Evolutionary conservation across 2,797 vertebrate species (phyloP), one percentile per base, ranked within the genome.

Genomic region (Rhinoraja longicauda): DNA sequence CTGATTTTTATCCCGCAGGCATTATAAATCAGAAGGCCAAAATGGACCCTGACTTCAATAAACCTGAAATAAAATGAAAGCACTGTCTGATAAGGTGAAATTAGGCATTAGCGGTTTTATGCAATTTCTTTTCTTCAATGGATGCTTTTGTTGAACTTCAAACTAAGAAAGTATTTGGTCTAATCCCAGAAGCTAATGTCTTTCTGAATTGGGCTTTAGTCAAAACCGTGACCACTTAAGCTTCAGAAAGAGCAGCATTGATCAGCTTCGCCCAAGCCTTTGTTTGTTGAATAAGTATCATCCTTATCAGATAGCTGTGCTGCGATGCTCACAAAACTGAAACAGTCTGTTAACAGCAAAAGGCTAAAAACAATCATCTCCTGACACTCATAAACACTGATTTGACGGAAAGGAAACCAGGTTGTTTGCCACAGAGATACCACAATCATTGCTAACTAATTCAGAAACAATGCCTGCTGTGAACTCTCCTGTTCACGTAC

Each of bases 211-310:
- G 21, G 67, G 67, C 24, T 91, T 36, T 24, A 45, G 26, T 72
- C 88, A 73, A 91, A 72, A 45, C 88, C 45, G 64, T 73, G 64
- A 26, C 88, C 19, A 26, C 36, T 91, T 91, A 70, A 73, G 36
- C 82, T 86, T 57, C 57, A 86, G 29, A 62, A 17, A n/a, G 26
- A 32, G 13, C 59, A 62, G 57, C 15, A 15, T 29, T 7, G 29
- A 64, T 0, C 59, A 62, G 5, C 12, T 17, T 86, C 15, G 45
- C 32, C 32, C 36, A 5, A 72, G 21, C 36, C 88, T 91, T 91
- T 91, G 88, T 53, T 91, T 91, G 64, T 29, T 73, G 64, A 70
- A 91, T 72, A 90, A 39, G 88, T 73, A 73, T 72, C 26, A 90
- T 72, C 21, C 36, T 91, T 91, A 92, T 92, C 90, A 73, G 39